Evolutionary conservation across 2,888 invertebrate genomes (phyloP).

Genomic region (Liposcelis brunnea): DNA sequence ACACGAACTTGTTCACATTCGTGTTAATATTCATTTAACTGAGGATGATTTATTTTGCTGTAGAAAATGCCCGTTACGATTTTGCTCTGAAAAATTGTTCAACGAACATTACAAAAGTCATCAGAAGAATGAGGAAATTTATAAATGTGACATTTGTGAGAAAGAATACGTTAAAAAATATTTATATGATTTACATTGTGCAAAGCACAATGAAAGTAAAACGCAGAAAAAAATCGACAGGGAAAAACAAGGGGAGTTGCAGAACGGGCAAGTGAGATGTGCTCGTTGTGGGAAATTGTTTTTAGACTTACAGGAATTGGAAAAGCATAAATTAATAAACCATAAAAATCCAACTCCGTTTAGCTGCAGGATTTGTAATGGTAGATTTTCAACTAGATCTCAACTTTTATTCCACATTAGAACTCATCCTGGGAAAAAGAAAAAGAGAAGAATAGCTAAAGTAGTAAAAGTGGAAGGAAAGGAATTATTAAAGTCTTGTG

Average conservation of each 20-base stretch:
- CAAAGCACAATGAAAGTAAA: not conserved
- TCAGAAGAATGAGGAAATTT: not conserved
- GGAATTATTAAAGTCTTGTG: no score
- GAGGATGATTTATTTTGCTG: not conserved
- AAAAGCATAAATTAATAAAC: not conserved
- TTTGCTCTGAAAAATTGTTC: not conserved
- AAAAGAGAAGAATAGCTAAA: no score
- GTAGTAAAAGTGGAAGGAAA: no score
- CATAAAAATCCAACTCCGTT: conserved; percentile 2
- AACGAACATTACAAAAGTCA: no score
- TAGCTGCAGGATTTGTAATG: not conserved
- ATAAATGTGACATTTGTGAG: not conserved
- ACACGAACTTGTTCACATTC: not conserved
- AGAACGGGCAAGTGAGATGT: no score
- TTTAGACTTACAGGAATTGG: not conserved
- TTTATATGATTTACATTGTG: not conserved
- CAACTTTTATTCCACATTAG: conserved; percentile 1
- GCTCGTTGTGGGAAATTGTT: not conserved
- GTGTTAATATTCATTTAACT: not conserved
- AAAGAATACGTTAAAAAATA: not conserved
- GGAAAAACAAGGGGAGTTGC: no score
- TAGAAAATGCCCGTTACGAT: not conserved
- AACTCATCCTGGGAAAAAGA: not conserved
- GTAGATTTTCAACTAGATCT: not conserved
- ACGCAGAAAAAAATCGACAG: not conserved